phyloP scores from a whole-genome alignment of 2,888 invertebrate species.

The Hypselothyrea guttata region DNA sequence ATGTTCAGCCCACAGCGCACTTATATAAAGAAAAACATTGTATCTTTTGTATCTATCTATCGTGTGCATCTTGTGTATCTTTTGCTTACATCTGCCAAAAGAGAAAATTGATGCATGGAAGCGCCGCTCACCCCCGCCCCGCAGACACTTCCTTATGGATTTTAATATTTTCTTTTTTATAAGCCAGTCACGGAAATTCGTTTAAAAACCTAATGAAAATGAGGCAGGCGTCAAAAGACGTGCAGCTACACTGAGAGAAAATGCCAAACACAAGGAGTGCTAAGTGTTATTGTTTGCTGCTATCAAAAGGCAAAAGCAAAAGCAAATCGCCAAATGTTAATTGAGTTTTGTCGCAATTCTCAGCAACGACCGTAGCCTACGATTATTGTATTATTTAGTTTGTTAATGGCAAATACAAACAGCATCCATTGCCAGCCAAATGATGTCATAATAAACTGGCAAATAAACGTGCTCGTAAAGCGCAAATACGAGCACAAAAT shows the following conservation, averaged over 20 bases:
- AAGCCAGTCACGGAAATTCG: conserved; percentile 72
- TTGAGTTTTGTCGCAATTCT: conserved; percentile 40
- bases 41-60: conserved; percentile 44
- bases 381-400: conserved; percentile 26
- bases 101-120: conserved; percentile 71
- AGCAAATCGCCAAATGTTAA: conserved; percentile 42
- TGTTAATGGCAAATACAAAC: conserved; percentile 45
- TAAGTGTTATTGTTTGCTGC: too few relatives aligned
- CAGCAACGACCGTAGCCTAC: too few relatives aligned
- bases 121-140: conserved; percentile 27
- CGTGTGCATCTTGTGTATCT: conserved; percentile 52
- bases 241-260: conserved; percentile 29
- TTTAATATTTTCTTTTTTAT: conserved; percentile 72
- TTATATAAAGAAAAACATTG: conserved; percentile 52
- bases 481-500: conserved; percentile 14
- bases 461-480: conserved; percentile 33
- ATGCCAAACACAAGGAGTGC: too few relatives aligned
- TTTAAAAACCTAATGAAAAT: conserved; percentile 65
- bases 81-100: conserved; percentile 40
- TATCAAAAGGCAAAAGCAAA: too few relatives aligned
- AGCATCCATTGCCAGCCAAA: conserved; percentile 33
- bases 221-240: conserved; percentile 59
- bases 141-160: conserved; percentile 73
- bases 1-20: conserved; percentile 51
- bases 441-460: conserved; percentile 70